These are phyloP conservation scores for Lasioglossum lativentre DNA, from an alignment of 2,888 invertebrate species.

Conservation along the genomic window DNA sequence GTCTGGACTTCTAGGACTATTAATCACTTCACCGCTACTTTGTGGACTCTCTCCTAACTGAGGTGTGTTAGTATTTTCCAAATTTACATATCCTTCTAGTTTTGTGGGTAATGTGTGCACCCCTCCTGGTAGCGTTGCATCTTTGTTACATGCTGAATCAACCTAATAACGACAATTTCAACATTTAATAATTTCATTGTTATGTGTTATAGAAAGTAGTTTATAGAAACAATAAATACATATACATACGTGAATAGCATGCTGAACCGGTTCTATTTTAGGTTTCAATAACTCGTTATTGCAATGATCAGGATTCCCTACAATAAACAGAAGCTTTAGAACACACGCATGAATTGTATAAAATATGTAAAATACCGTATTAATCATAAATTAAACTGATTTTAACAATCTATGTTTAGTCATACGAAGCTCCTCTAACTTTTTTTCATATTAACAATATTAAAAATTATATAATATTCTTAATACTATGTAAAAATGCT, in stretches of 20 bases:
- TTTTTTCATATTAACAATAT: neutral
- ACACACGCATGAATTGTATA: neutral
- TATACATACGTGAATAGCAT: conserved; percentile 64
- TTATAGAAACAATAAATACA: conserved; percentile 4
- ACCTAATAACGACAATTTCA: conserved; percentile 60
- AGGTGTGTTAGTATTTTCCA: conserved; percentile 77
- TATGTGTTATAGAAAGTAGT: neutral
- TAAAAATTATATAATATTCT: neutral
- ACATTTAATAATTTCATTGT: conserved; percentile 10
- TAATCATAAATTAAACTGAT: neutral
- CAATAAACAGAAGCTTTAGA: conserved; percentile 20
- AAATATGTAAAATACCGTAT: neutral
- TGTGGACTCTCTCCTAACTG: conserved; percentile 80
- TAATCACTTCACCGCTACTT: conserved; percentile 76
- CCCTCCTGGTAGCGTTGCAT: conserved; percentile 55
- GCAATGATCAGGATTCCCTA: conserved; percentile 64
- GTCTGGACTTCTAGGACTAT: conserved; percentile 82
- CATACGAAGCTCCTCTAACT: neutral
- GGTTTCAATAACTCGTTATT: conserved; percentile 68
- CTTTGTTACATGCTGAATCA: conserved; percentile 67
- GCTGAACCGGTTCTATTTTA: conserved; percentile 59
- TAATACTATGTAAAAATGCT: neutral
- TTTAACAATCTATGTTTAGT: neutral
- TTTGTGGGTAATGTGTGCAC: conserved; percentile 63
- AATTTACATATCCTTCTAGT: conserved; percentile 76